Base-by-base conservation (phyloP, 2,888 invertebrate genomes). In the Prenolepis imparis region DNA sequence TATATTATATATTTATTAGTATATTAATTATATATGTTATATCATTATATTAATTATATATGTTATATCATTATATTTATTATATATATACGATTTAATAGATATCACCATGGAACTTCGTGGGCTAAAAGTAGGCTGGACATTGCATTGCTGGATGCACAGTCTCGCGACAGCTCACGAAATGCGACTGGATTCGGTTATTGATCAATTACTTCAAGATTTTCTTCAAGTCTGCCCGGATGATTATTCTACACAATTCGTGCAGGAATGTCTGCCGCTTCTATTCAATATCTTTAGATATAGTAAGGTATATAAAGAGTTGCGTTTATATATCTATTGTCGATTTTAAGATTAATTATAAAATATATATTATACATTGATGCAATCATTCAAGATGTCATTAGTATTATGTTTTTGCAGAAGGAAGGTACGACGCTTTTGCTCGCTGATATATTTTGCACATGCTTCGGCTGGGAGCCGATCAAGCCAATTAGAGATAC, bases 101-200 rank as follows among this genome's bases (percentile, higher is more conserved):
- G 98, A 98, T 93, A 97, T 98, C 88, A 98, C 98, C 0, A 96
- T 98, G 91, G 98, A 98, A 93, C 95, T 99, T 48, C 96, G 98
- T 83, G 97, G 97, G 57, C 95, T 98, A 73, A 98, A 98, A 41
- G 97, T 98, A 15, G 97, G 98, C 3, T 99, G 98, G 98, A 98
- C 98, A 0, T 95, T 98, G 36, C 98, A 98, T 94, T 98, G 98
- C 90, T 99, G 98, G 98, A 98, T 98, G 96, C 96, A 98, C 92
- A 98, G 98, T 0, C 95, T 98, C 48, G 97, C 97, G 0, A 98
- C 98, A 0, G 98, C 98, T 0, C 98, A 98, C 78, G 98, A 98
- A 87, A 96, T 97, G 83, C 96, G 97, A 64, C 95, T 98, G 81
- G 98, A 98, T 91, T 97, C 97, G 82, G 97, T 98, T 52, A 98